Base-by-base conservation (phyloP, 2,797 vertebrate species). In the Molossus alvarezi region DNA sequence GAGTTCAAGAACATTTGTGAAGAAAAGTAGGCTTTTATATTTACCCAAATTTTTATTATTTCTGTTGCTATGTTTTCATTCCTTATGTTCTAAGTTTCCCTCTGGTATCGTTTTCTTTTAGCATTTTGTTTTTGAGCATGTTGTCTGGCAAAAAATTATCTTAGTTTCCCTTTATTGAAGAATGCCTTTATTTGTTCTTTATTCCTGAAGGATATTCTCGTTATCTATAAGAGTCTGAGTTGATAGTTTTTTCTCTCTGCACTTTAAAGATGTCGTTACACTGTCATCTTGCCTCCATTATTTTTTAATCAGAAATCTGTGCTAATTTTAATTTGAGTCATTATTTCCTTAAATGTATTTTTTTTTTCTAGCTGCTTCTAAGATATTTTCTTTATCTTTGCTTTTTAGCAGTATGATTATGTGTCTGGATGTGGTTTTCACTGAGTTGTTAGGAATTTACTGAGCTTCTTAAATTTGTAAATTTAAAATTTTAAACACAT, bases 271-370 rank as follows among this genome's bases (percentile, higher is more conserved):
- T 82, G 27, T 86, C 71, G 18, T 77, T 84, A 6, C 53, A 57
- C 20, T 60, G 1, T 67, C 27, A 65, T 86, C 20, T 79, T 60
- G 37, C 65, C 53, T 86, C 17, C 3, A 6, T 69, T 25, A 23
- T 72, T 77, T 96, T 84, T 84, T 83, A 33, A 80, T 71, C 65
- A 65, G 41, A 88, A 65, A 60, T 53, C 51, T 92, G 27, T 77
- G 57, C 29, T 72, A 48, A 90, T 64, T 64, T 64, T 33, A 33
- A 77, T 71, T 67, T 71, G 9, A 71, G 55, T 75, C 5, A 76
- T 65, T 21, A 4, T 57, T 79, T 9, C 8, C 29, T 72, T 33
- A 18, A 51, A 27, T 25, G 4, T 20, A 9, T 72, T 83, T 60
- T 79, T 53, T 88, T 33, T 75, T 55, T 15, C 21, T 86, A 76